Evolutionary conservation across 1,140 invertebrate genomes (phyloP).

Genomic region (Lepidurus couesii): DNA sequence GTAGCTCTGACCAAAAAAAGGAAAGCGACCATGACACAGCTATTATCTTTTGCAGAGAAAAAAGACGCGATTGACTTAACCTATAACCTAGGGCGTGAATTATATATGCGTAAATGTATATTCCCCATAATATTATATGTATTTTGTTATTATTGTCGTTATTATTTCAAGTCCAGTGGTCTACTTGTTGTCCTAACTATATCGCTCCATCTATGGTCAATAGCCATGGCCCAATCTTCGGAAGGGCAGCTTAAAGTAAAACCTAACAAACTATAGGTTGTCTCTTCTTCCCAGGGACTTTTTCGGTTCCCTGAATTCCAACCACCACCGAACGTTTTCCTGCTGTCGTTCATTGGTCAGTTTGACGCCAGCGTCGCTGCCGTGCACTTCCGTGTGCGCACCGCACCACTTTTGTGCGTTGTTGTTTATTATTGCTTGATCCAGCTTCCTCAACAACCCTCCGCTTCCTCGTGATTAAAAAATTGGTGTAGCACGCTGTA

Average conservation of each 20-base stretch:
- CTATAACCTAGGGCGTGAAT: neutral
- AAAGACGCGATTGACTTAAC: neutral
- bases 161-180: too few species aligned
- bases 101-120: neutral
- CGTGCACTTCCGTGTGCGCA: neutral
- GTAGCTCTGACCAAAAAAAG: too few species aligned
- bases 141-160: too few species aligned
- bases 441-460: neutral
- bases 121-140: too few species aligned
- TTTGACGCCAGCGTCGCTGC: conserved; percentile 17
- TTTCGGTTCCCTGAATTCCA: neutral
- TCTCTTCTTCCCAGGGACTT: neutral
- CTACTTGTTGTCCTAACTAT: too few species aligned
- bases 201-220: too few species aligned
- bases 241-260: too few species aligned
- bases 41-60: too few species aligned
- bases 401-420: neutral
- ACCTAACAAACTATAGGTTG: neutral
- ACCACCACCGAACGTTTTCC: neutral
- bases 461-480: neutral
- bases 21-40: too few species aligned
- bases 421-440: neutral
- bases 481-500: too few species aligned
- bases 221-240: too few species aligned
- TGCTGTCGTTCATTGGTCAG: conserved; percentile 3